A percentile compares a stretch with the other conserved stretches of the same genome.
Evolutionary conservation across 1,140 invertebrate species (phyloP).

Genomic region (Drosophila pachea): DNA sequence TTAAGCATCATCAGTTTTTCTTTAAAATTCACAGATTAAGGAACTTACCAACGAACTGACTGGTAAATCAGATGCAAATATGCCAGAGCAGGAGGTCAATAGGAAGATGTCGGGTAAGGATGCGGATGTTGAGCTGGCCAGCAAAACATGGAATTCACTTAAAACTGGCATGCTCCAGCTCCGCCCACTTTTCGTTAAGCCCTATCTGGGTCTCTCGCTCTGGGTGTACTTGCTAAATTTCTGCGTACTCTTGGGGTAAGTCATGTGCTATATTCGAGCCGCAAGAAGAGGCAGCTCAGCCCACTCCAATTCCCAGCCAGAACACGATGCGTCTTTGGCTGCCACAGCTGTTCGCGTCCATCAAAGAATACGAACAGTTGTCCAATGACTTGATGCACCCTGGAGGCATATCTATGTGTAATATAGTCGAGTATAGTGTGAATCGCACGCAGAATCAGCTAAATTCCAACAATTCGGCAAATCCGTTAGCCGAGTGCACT

Average conservation of each 20-base stretch:
- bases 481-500: constrained; percentile 30
- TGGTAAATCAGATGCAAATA: constrained; percentile 13
- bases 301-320: constrained; percentile 34
- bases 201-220: constrained; percentile 60
- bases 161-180: constrained; percentile 51
- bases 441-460: constrained; percentile 50
- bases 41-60: constrained; percentile 56
- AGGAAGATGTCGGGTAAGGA: constrained; percentile 1
- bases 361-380: constrained; percentile 71
- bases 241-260: constrained; percentile 67
- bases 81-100: constrained; percentile 1
- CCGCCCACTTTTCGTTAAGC: constrained; percentile 62
- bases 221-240: constrained; percentile 69
- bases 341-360: constrained; percentile 81
- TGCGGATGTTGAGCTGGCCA: constrained; percentile 12
- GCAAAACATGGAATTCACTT: constrained; percentile 22
- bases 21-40: constrained; percentile 46
- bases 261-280: neutral
- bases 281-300: neutral
- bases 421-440: constrained; percentile 59
- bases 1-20: neutral
- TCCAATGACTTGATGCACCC: neutral
- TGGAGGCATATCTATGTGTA: constrained; percentile 48
- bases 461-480: constrained; percentile 15
- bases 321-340: constrained; percentile 79